Evolutionary conservation across 2,888 invertebrate species (phyloP).

Genomic region (Polydrusus tereticollis): DNA sequence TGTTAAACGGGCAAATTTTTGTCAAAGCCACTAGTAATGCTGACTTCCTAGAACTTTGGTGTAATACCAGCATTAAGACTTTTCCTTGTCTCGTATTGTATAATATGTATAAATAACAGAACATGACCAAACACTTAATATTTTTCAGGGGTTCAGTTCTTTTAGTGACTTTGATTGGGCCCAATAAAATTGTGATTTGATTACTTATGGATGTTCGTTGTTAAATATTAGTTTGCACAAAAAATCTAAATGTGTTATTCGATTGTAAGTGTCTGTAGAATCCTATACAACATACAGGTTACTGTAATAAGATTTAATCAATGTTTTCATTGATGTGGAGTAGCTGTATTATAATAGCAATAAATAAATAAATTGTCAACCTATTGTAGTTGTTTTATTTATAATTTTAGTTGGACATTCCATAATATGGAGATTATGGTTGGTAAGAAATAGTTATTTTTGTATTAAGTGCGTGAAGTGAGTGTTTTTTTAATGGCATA

Average conservation of each 20-base stretch:
- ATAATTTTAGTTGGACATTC: background rate
- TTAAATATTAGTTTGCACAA: conserved; percentile 38
- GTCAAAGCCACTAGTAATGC: background rate
- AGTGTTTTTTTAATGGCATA: no score
- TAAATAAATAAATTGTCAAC: conserved; percentile 49
- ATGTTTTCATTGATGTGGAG: conserved; percentile 54
- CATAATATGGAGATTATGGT: no score
- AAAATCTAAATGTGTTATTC: conserved; percentile 34
- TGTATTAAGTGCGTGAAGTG: no score
- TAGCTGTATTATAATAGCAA: conserved; percentile 59
- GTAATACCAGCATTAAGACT: background rate
- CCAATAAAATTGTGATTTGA: conserved; percentile 27
- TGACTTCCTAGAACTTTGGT: background rate
- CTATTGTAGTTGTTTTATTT: background rate
- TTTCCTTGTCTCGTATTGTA: no score
- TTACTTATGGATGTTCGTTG: conserved; percentile 34
- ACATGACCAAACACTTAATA: no score
- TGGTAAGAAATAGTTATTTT: no score
- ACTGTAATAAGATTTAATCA: conserved; percentile 28
- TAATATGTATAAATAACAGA: no score
- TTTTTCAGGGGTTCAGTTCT: background rate
- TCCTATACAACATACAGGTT: conserved; percentile 28
- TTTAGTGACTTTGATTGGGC: background rate
- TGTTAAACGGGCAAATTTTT: conserved; percentile 30
- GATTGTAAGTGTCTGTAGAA: conserved; percentile 33